phyloP scores from a whole-genome alignment of 1,140 invertebrate genomes.

The Spodoptera frugiperda region DNA sequence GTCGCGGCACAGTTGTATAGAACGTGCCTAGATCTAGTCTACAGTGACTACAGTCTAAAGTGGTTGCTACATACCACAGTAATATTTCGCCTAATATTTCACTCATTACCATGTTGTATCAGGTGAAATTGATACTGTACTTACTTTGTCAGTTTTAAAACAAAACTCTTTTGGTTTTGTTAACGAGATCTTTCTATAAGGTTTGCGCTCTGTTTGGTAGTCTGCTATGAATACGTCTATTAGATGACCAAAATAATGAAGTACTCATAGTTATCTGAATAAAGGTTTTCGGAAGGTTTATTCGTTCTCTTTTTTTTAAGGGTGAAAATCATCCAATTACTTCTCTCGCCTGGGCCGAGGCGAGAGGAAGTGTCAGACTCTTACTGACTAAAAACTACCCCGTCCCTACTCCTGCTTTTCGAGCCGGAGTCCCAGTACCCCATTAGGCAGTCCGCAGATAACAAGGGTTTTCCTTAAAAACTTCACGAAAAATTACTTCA shows the following conservation, averaged over 20 bases:
- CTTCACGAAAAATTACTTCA: not conserved
- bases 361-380: too few species aligned
- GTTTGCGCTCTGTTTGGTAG: constrained; percentile 21
- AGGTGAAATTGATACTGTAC: constrained; percentile 14
- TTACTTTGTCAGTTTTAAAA: not conserved
- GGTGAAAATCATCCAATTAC: too few species aligned
- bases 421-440: too few species aligned
- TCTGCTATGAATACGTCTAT: not conserved
- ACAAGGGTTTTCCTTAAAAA: too few species aligned
- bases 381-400: too few species aligned
- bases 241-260: too few species aligned
- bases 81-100: constrained; percentile 17
- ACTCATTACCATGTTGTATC: not conserved
- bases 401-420: too few species aligned
- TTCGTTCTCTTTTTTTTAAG: too few species aligned
- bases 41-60: constrained; percentile 49
- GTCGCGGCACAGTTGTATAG: constrained; percentile 56
- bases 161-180: constrained; percentile 14
- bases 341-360: too few species aligned
- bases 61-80: constrained; percentile 44
- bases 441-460: too few species aligned
- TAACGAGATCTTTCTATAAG: not conserved
- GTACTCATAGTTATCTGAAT: too few species aligned
- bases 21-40: constrained; percentile 71
- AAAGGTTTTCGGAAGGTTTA: too few species aligned